Evolutionary conservation across 2,888 invertebrate genomes (phyloP), one percentile per base, ranked within the genome.

Genomic region (Cordilura impudica): DNA sequence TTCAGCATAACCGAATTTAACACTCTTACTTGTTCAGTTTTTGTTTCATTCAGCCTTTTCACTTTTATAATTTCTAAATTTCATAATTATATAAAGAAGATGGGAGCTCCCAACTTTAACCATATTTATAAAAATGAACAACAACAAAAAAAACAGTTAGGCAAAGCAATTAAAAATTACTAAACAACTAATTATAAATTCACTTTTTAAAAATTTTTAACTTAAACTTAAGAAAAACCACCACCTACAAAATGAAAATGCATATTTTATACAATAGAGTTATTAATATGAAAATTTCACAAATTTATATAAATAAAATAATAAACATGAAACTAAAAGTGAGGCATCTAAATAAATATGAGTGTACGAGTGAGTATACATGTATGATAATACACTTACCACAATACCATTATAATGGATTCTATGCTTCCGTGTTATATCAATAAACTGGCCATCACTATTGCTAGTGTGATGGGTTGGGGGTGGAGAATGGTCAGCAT

Each of bases 341-440:
- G 53, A 60, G 43, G n/a, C n/a, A 58, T 67, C 31, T 63, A 43
- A 16, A n/a, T 53, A 58, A 45, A 43, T n/a, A n/a, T n/a, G n/a
- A n/a, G n/a, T n/a, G n/a, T n/a, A n/a, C n/a, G n/a, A n/a, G n/a
- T n/a, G n/a, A n/a, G 6, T 58, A 61, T 8, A 39, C 60, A 56
- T 31, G 45, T 51, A 31, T 63, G 14, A 23, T 43, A 45, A 18
- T 18, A 83, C n/a, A n/a, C 84, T 87, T 82, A 89, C 89, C 89
- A 89, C 87, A 84, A 87, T 83, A 84, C 87, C 88, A 84, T 90
- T 87, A 69, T 86, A 82, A 53, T 84, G 84, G 67, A 89, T 83
- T 83, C 86, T 86, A 74, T 86, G 86, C 81, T 86, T 87, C 83
- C 87, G 87, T 72, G 87, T 86, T 83, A 89, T 84, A 84, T 86